Evolutionary conservation across 1,140 invertebrate species (phyloP), one percentile per base, ranked within the genome.

Genomic region (Amphibalanus amphitrite): DNA sequence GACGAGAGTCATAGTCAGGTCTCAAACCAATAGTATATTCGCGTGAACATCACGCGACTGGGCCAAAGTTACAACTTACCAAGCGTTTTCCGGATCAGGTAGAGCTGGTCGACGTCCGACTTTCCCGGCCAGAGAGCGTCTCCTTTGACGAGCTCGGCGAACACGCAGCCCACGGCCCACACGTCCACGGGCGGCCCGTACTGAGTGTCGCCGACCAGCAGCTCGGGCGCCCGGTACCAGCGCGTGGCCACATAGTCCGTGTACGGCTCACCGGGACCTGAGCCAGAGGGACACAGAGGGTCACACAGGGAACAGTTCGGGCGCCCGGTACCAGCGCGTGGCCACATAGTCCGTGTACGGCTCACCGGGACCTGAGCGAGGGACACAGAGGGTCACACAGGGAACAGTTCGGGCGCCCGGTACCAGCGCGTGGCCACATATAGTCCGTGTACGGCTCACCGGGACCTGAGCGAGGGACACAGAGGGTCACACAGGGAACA

Each of bases 331-430:
- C 96, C 96, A 99, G 29, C 97, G 84, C 10, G 97, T 99, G 1
- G 97, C 97, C 69, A 99, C 97, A 81, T 99, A 99, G 81, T 99
- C 97, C 70, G 97, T 99, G 79, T 97, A 98, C 80, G 96, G 95
- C 84, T 98, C 96, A 13, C 93, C 94, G 0, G 94, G 92, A 75
- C 82, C 84, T 79, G 78, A 77, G 81, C n/a, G n/a, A n/a, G n/a
- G n/a, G n/a, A n/a, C n/a, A n/a, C n/a, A n/a, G n/a, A n/a, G n/a
- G n/a, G n/a, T n/a, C n/a, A n/a, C n/a, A n/a, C n/a, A n/a, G n/a
- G n/a, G n/a, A n/a, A n/a, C n/a, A n/a, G n/a, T n/a, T n/a, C n/a
- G n/a, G 94, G 95, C 25, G 95, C 91, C 71, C 97, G 84, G 81
- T 99, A 99, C 96, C 96, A 99, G 29, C 97, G 84, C 10, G 97